These are phyloP conservation scores for Theocolax elegans DNA, from an alignment of 1,140 invertebrate genomes.

Conservation along the genomic window DNA sequence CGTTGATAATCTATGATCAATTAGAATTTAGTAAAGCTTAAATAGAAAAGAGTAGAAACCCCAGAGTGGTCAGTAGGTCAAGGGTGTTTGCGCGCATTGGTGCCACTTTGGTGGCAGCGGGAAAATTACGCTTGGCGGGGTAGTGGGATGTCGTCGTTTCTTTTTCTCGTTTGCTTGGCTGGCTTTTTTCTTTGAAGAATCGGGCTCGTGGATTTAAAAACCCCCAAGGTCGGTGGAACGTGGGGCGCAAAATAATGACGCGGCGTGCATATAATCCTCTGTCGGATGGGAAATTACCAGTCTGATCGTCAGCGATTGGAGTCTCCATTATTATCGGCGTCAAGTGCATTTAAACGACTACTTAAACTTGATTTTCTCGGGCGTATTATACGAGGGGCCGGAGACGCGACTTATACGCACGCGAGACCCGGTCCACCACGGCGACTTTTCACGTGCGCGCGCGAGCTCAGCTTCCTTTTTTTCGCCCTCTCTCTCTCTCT, in stretches of 20 bases:
- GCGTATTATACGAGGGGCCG: constrained; percentile 4
- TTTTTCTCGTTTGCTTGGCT: too few species aligned
- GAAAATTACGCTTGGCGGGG: not conserved
- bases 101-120: constrained; percentile 6
- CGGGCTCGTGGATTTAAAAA: not conserved
- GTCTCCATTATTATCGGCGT: not conserved
- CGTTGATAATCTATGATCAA: too few species aligned
- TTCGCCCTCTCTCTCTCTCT: constrained; percentile 7
- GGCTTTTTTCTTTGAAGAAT: not conserved
- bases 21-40: not conserved
- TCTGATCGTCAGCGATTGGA: too few species aligned
- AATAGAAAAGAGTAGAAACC: constrained; percentile 9
- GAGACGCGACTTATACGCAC: too few species aligned
- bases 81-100: constrained; percentile 24
- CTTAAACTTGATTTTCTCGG: constrained; percentile 16
- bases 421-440: not conserved
- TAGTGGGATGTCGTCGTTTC: not conserved
- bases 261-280: too few species aligned
- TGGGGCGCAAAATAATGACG: too few species aligned
- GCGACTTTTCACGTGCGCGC: constrained; percentile 1
- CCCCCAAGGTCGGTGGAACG: not conserved
- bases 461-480: constrained; percentile 8
- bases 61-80: constrained; percentile 30
- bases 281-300: too few species aligned
- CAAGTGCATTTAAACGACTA: constrained; percentile 27